These are phyloP conservation scores for Andricus curvator DNA, from an alignment of 2,888 invertebrate species.

Conservation along the genomic window DNA sequence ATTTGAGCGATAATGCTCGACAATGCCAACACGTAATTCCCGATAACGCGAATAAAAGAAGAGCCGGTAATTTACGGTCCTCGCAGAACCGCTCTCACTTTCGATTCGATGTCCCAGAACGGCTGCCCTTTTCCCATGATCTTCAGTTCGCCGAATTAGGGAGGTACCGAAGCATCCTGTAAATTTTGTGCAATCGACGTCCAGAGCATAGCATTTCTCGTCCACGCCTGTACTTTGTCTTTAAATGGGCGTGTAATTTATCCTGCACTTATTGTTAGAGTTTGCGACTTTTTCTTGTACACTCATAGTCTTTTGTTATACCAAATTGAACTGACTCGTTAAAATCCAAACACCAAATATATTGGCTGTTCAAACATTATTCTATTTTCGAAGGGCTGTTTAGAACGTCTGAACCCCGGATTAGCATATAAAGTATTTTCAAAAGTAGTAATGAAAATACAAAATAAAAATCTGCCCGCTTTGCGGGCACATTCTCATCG, in stretches of 20 bases:
- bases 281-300: slow-evolving; percentile 13
- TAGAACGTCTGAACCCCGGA: neutral
- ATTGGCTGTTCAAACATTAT: neutral
- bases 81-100: slow-evolving; percentile 56
- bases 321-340: slow-evolving; percentile 21
- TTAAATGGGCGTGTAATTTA: slow-evolving; percentile 40
- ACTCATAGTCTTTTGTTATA: slow-evolving; percentile 15
- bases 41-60: slow-evolving; percentile 54
- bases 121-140: slow-evolving; percentile 60
- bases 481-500: too few species aligned
- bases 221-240: slow-evolving; percentile 37
- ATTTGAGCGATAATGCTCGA: slow-evolving; percentile 5
- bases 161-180: slow-evolving; percentile 56
- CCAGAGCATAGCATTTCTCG: slow-evolving; percentile 39
- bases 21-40: slow-evolving; percentile 44
- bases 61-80: slow-evolving; percentile 55
- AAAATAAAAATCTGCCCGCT: too few species aligned
- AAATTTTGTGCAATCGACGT: slow-evolving; percentile 51
- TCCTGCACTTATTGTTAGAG: slow-evolving; percentile 28
- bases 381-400: neutral
- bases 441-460: neutral
- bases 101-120: slow-evolving; percentile 58
- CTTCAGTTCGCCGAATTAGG: slow-evolving; percentile 60
- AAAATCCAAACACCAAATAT: slow-evolving; percentile 29
- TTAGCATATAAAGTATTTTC: neutral